These are phyloP conservation scores for Saccopteryx leptura DNA, from an alignment of 2,113 vertebrate species.

Conservation along the genomic window DNA sequence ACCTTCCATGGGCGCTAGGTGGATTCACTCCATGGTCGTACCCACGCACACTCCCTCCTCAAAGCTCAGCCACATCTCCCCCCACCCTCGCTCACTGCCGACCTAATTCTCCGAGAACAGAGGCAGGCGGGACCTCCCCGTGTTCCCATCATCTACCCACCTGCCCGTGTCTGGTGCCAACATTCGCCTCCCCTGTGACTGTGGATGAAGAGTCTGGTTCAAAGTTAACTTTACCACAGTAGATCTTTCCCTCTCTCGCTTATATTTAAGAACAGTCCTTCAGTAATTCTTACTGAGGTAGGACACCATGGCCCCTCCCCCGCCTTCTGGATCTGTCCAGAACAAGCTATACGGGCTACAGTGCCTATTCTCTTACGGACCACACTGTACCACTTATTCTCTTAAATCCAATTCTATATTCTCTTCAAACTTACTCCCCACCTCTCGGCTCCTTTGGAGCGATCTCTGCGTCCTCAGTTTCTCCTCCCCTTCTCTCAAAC, in stretches of 20 bases:
- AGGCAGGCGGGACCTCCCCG: accelerated
- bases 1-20: accelerated
- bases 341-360: background rate
- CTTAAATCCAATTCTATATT: background rate
- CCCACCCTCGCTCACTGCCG: accelerated
- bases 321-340: background rate
- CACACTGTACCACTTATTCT: accelerated
- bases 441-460: background rate
- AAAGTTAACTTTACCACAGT: accelerated
- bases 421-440: background rate
- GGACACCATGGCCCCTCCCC: accelerated
- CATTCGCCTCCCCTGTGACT: accelerated
- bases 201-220: accelerated
- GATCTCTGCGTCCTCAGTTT: accelerated
- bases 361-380: background rate
- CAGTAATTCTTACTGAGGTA: background rate
- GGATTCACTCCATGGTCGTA: accelerated
- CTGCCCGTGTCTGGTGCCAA: accelerated
- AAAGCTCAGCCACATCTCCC: background rate
- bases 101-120: background rate
- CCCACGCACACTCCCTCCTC: background rate
- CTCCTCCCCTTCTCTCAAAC: too few species aligned
- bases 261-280: background rate
- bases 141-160: accelerated
- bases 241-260: background rate